These are phyloP conservation scores for Lordiphosa fenestrarum DNA, from an alignment of 2,888 invertebrate species.

Conservation along the genomic window DNA sequence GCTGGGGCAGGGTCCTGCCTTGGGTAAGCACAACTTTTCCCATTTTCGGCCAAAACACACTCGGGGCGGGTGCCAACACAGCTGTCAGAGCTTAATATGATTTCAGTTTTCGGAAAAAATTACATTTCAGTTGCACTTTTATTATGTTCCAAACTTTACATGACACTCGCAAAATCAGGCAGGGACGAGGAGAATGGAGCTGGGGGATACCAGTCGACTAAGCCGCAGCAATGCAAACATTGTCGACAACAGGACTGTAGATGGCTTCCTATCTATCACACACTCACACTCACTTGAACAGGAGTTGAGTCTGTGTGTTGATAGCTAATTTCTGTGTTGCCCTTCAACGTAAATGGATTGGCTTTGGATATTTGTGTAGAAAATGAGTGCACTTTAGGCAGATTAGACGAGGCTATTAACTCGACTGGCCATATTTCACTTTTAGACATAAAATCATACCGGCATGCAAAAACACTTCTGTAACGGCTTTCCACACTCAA, in stretches of 20 bases:
- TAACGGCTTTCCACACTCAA: no score
- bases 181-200: conserved; percentile 7
- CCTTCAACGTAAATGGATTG: conserved; percentile 13
- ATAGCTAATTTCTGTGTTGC: conserved; percentile 45
- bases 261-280: not conserved
- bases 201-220: conserved; percentile 15
- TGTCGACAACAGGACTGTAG: conserved; percentile 13
- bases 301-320: conserved; percentile 19
- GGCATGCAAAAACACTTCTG: no score
- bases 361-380: not conserved
- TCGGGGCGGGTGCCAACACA: not conserved
- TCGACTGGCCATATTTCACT: no score
- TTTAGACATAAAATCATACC: no score
- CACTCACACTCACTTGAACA: not conserved
- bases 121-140: conserved; percentile 30
- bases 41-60: not conserved
- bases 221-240: conserved; percentile 38
- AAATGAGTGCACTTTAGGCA: not conserved
- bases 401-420: not conserved
- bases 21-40: conserved; percentile 80
- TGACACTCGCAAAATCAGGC: conserved; percentile 2
- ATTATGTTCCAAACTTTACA: conserved; percentile 29
- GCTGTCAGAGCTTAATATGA: conserved; percentile 37
- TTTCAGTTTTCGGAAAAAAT: conserved; percentile 31
- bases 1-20: conserved; percentile 83